phyloP scores from a whole-genome alignment of 1,140 invertebrate genomes.

The Drosophila orena region DNA sequence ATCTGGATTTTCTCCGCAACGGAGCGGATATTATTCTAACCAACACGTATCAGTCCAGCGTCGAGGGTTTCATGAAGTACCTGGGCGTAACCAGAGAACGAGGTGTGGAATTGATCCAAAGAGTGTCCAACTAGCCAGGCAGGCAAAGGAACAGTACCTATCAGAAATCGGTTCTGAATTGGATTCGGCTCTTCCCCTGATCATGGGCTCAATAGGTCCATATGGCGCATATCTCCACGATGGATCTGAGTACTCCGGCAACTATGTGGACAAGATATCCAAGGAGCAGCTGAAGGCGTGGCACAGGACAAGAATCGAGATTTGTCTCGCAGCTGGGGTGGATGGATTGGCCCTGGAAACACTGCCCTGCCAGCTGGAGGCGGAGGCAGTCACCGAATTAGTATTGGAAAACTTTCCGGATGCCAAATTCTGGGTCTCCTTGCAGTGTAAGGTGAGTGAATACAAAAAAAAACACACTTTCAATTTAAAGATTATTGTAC shows the following conservation, averaged over 20 bases:
- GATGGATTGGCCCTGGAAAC: constrained; percentile 95
- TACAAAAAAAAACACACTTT: too few species aligned
- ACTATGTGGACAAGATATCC: constrained; percentile 90
- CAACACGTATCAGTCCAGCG: constrained; percentile 95
- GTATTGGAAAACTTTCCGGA: constrained; percentile 88
- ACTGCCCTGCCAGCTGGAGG: constrained; percentile 93
- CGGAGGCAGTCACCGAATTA: constrained; percentile 91
- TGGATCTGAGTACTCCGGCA: constrained; percentile 95
- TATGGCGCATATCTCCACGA: constrained; percentile 95
- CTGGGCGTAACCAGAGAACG: constrained; percentile 88
- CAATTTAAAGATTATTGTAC: too few species aligned
- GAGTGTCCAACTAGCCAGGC: constrained; percentile 88
- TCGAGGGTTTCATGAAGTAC: constrained; percentile 91
- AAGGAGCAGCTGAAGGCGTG: constrained; percentile 90
- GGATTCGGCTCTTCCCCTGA: constrained; percentile 84
- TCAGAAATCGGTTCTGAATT: constrained; percentile 23
- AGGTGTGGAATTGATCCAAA: constrained; percentile 89
- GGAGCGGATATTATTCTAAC: constrained; percentile 94
- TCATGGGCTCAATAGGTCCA: constrained; percentile 95
- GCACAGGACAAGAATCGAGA: constrained; percentile 91
- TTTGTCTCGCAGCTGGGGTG: constrained; percentile 89
- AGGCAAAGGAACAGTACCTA: constrained; percentile 63
- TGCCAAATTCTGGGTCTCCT: constrained; percentile 90
- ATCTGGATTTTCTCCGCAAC: constrained; percentile 91
- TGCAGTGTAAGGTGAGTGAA: constrained; percentile 82